phyloP scores from a whole-genome alignment of 35 echinoderm and acorn worm species.

The Apostichopus parvimensis region DNA sequence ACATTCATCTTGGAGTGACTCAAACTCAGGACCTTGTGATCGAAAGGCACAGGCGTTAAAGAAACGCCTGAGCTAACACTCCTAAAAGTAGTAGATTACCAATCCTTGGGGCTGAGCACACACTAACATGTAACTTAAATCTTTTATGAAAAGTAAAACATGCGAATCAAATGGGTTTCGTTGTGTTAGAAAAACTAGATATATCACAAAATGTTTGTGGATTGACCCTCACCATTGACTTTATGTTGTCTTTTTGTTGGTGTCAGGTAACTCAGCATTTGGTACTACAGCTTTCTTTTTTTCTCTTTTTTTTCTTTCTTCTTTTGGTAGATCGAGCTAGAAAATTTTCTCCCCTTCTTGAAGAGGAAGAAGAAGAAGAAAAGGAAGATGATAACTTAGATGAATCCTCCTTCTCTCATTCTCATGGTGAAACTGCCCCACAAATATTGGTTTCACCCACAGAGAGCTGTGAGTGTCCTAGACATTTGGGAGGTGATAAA shows the following conservation, averaged over 20 bases:
- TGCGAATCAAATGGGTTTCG: background rate
- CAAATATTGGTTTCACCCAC: slow-evolving; percentile 43
- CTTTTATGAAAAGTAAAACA: background rate
- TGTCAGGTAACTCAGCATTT: background rate
- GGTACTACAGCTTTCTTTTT: background rate
- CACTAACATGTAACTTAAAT: no score
- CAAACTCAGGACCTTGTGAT: no score
- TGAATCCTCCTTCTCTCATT: slow-evolving; percentile 38
- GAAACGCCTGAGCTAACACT: no score
- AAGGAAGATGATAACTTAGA: slow-evolving; percentile 10
- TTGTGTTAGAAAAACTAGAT: no score
- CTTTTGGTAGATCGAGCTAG: slow-evolving; percentile 57
- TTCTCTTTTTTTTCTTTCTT: background rate
- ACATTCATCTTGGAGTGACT: no score
- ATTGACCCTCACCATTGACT: background rate
- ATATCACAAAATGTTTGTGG: no score
- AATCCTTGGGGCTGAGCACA: no score
- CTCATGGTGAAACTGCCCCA: slow-evolving; percentile 62
- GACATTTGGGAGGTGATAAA: background rate
- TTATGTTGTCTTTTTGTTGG: background rate
- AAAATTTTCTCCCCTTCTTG: slow-evolving; percentile 59
- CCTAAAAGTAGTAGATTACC: no score
- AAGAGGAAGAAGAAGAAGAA: background rate
- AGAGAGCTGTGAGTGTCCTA: background rate
- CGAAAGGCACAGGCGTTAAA: no score